These are phyloP conservation scores for Mixornis gularis DNA, from an alignment of 2,113 vertebrate species.

Conservation along the genomic window DNA sequence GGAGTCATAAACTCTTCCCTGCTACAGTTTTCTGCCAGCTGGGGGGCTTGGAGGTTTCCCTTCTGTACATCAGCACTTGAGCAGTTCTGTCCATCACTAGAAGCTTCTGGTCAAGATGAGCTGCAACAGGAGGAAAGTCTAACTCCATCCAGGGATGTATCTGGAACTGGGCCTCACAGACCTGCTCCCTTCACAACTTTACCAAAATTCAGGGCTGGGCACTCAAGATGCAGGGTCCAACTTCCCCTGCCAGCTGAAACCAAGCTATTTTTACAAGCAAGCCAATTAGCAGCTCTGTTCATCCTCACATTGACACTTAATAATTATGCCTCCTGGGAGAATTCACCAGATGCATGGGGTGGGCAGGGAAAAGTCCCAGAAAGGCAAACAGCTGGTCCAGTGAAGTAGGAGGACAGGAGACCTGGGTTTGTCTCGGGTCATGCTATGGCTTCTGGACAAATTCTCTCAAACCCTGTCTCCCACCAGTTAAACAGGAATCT, in stretches of 20 bases:
- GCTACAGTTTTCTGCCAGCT: not conserved
- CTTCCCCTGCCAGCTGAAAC: not conserved
- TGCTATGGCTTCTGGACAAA: not conserved
- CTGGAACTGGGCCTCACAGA: not conserved
- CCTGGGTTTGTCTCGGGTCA: not conserved
- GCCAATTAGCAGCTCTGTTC: not conserved
- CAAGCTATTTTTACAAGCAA: not conserved
- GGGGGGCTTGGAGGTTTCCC: not conserved
- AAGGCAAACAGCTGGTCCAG: not conserved
- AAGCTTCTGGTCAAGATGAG: not conserved
- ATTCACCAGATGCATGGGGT: not conserved
- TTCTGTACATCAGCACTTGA: not conserved
- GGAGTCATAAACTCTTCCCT: not conserved
- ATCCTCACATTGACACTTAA: not conserved
- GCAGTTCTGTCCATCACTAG: not conserved
- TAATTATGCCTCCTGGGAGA: conserved; percentile 9
- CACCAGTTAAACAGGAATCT: not conserved
- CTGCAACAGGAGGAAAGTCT: not conserved
- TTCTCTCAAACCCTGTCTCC: not conserved
- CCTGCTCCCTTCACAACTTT: not conserved
- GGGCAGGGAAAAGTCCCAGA: not conserved
- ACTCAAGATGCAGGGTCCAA: not conserved
- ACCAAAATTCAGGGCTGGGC: not conserved
- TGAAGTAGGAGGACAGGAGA: not conserved
- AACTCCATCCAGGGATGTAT: not conserved